Base-by-base conservation (phyloP, 1,140 invertebrate species). In the Sipha flava region DNA sequence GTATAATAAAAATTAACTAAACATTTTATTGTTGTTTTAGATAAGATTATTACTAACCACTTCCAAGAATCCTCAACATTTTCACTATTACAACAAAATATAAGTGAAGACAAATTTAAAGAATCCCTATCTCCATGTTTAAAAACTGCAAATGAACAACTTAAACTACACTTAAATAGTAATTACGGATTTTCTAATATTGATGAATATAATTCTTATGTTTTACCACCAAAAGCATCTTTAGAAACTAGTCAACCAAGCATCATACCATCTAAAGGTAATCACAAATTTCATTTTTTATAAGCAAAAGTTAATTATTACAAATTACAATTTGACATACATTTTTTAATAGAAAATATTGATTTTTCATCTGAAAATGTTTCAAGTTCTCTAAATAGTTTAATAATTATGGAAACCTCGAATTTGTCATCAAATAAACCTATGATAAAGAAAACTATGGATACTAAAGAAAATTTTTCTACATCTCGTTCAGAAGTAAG, bases 211-310 rank as follows among this genome's bases (percentile, higher is more conserved):
- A 77, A 77, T 59, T 59, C 49, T 57, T 21, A 77, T 59, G 40
- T 57, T 54, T 26, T 77, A 77, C 73, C 73, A 47, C 66, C 66
- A 29, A 70, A 9, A 1, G n/a, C 7, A 47, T 37, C 16, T 47
- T 23, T 47, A 4, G 43, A 10, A 47, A 29, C 9, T 47, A 47
- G 1, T 80, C 82, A 29, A 83, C 82, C 66, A 81, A 83, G 73
- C 80, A 37, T 14, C n/a, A 37, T 37, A 57, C n/a, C 29, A 5
- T 2, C 5, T 54, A 57, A 23, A 16, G 43, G 66, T 70, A 47
- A 10, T 26, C 23, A 70, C 14, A 70, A 47, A 31, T 45, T 45
- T 45, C 16, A 18, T 1, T 68, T 43, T 45, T 45, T 68, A 45
- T 62, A 31, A 34, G 18, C 29, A 26, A 43, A 23, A 68, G n/a